Base-by-base conservation (phyloP, 2,888 invertebrate species). In the Lydus trimaculatus region DNA sequence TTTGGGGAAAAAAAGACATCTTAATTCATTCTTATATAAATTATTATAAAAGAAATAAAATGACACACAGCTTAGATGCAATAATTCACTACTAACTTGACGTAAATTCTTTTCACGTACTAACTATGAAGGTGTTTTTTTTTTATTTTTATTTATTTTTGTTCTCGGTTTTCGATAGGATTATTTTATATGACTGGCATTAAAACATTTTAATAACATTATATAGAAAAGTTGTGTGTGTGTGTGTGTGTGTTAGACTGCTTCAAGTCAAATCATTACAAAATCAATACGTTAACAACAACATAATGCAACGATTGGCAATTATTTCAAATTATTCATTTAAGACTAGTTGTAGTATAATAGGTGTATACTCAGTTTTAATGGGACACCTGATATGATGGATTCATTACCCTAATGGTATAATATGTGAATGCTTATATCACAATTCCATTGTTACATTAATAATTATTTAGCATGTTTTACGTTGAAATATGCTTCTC, bases 21-120 rank as follows among this genome's bases (percentile, higher is more conserved):
- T 71, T 71, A 71, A 71, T 71, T 71, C 71, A 63, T 67, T 63
- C 67, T 56, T n/a, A n/a, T n/a, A 71, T 71, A 71, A 71, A 71
- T 71, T 71, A 67, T 63, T 48, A 63, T 65, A 65, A 63, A 43
- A 13, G 8, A 11, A 67, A 67, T 64, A 36, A 65, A 71, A 65
- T 65, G 71, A 71, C 71, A 67, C 48, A n/a, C 28, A 63, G 65
- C 65, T 70, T 65, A 65, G 63, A n/a, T 28, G 71, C 65, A 65
- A 71, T 71, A 71, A 65, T 63, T 71, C 67, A 71, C 67, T 17
- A 56, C 17, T 13, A 64, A 70, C 67, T 70, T 64, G 70, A 70
- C 71, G 63, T 71, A 62, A n/a, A 65, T 63, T 63, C 71, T 63
- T 67, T 70, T 70, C 67, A 70, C 59, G 67, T 65, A 36, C 64